Percentiles rank a stretch among this genome's conserved stretches.
These are phyloP conservation scores for Chloroclystis v-ata DNA, from an alignment of 2,888 invertebrate genomes.

Conservation along the genomic window DNA sequence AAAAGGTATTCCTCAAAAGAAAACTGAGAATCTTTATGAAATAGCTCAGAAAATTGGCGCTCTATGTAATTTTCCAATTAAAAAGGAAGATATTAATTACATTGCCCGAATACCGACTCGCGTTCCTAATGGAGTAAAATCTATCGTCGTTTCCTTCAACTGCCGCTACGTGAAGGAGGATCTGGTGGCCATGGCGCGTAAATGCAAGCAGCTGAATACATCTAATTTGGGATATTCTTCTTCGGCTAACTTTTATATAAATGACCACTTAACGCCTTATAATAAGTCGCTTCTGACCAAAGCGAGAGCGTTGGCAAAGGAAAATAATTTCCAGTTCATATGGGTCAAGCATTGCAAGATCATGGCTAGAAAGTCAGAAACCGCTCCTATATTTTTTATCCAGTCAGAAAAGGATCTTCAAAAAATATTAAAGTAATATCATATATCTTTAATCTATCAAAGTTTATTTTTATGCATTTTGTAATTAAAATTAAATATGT, in stretches of 20 bases:
- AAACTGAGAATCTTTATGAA: background rate
- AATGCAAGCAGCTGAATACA: background rate
- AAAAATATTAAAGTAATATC: too few relatives aligned
- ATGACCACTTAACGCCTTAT: background rate
- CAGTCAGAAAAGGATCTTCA: background rate
- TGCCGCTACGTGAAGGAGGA: background rate
- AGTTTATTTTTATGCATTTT: too few relatives aligned
- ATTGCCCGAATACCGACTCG: background rate
- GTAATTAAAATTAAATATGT: too few relatives aligned
- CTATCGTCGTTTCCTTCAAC: background rate
- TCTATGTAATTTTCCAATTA: background rate
- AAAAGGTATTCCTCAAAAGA: background rate
- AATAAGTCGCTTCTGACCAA: background rate
- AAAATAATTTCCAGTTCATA: background rate
- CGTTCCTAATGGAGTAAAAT: background rate
- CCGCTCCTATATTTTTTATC: background rate
- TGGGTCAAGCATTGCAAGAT: conserved; percentile 2
- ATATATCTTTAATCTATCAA: too few relatives aligned
- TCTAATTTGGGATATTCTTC: background rate
- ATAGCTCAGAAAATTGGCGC: background rate
- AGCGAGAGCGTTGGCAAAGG: background rate
- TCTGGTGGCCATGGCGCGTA: background rate
- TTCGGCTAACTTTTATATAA: background rate
- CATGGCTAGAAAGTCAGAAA: background rate
- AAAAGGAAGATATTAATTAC: background rate